Conservation (phyloP, 1,140 invertebrate species). For the Caerostris darwini region DNA sequence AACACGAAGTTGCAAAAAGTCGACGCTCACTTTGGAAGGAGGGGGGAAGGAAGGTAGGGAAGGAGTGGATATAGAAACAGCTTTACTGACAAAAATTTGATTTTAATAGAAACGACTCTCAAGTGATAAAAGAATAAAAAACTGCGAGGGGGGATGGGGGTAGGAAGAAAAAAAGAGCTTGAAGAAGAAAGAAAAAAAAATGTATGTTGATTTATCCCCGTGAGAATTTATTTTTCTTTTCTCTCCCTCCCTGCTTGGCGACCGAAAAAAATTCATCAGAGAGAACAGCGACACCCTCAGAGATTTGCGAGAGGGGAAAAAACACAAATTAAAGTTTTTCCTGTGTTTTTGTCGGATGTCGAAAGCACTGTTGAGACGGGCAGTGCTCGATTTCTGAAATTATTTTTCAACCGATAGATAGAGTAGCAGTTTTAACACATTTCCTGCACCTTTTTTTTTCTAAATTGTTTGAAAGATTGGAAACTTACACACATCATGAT, state of each 20-base stretch:
- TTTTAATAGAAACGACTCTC: constrained; percentile 75
- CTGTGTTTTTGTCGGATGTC: not conserved
- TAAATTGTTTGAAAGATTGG: too few relatives aligned
- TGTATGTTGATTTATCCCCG: constrained; percentile 45
- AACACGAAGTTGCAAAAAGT: constrained; percentile 72
- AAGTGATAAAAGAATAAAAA: not conserved
- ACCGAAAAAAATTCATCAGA: constrained; percentile 76
- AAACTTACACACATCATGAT: too few relatives aligned
- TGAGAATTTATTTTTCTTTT: constrained; percentile 49
- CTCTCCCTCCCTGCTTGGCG: constrained; percentile 4
- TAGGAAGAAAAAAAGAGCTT: not conserved
- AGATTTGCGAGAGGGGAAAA: constrained; percentile 49
- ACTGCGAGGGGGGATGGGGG: not conserved
- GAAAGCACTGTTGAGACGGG: not conserved
- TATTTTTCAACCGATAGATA: too few relatives aligned
- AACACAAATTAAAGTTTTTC: constrained; percentile 69
- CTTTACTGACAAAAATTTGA: constrained; percentile 77
- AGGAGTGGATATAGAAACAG: constrained; percentile 38
- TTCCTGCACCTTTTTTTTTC: too few relatives aligned
- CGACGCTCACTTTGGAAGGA: constrained; percentile 26
- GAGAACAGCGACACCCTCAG: constrained; percentile 48
- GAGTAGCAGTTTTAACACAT: too few relatives aligned
- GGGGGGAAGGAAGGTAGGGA: not conserved
- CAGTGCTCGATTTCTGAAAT: too few relatives aligned
- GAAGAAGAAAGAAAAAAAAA: constrained; percentile 1